Percentiles rank a stretch among this genome's conserved stretches.
Evolutionary conservation across 2,888 invertebrate species (phyloP).

Genomic region (Polyploca ridens): DNA sequence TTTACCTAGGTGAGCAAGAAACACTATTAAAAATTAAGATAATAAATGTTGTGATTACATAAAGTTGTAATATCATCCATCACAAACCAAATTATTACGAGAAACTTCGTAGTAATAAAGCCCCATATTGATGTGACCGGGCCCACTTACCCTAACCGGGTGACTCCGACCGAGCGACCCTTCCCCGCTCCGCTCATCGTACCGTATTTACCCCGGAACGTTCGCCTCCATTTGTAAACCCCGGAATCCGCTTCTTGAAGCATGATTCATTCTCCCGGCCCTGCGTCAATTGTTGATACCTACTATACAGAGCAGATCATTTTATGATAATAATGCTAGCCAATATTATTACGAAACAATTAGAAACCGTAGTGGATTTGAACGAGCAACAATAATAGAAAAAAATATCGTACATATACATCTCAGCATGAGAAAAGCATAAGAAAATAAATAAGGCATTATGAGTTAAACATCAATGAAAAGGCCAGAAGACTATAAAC

Average conservation of each 20-base stretch:
- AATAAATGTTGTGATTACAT: slow-evolving; percentile 25
- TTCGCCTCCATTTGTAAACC: slow-evolving; percentile 81
- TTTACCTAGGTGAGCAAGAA: not conserved
- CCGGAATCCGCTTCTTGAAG: slow-evolving; percentile 81
- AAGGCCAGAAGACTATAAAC: no score
- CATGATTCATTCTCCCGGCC: slow-evolving; percentile 80
- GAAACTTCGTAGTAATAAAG: slow-evolving; percentile 76
- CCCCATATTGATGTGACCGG: slow-evolving; percentile 80
- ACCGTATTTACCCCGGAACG: slow-evolving; percentile 81
- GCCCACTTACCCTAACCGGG: slow-evolving; percentile 80
- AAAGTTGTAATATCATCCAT: slow-evolving; percentile 44
- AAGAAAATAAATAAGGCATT: no score
- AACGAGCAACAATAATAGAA: no score
- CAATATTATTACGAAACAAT: not conserved
- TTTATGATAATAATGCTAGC: slow-evolving; percentile 27
- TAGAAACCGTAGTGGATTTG: not conserved
- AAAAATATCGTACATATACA: no score
- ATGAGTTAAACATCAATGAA: no score
- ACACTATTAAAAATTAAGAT: not conserved
- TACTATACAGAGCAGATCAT: slow-evolving; percentile 56
- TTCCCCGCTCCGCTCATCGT: slow-evolving; percentile 74
- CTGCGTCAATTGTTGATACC: slow-evolving; percentile 69
- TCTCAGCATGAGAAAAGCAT: no score
- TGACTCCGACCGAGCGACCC: slow-evolving; percentile 68
- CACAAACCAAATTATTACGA: slow-evolving; percentile 72